A percentile compares a stretch with the other conserved stretches of the same genome.
phyloP scores from a whole-genome alignment of 2,797 vertebrate species.

The Microctenopoma lineatum region DNA sequence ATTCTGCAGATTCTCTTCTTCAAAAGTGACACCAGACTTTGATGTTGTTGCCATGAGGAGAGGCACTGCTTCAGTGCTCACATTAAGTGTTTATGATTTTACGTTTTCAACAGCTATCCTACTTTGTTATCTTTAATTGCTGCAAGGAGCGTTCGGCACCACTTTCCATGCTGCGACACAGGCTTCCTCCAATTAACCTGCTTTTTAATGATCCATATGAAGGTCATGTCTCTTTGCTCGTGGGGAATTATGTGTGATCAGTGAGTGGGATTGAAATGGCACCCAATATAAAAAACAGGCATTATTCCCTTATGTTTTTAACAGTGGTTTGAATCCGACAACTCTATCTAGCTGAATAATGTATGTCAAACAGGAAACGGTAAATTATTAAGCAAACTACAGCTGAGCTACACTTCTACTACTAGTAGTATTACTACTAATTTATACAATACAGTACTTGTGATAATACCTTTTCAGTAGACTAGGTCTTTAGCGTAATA shows the following conservation, averaged over 20 bases:
- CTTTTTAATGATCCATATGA: conserved; percentile 47
- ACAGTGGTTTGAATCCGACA: conserved; percentile 20
- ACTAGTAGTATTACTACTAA: background rate
- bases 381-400: background rate
- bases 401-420: background rate
- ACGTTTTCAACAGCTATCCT: conserved; percentile 40
- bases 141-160: conserved; percentile 15
- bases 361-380: conserved; percentile 22
- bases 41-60: conserved; percentile 47
- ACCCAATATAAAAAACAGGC: conserved; percentile 12
- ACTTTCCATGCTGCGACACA: conserved; percentile 38
- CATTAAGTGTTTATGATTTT: conserved; percentile 33
- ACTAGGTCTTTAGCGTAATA: no score
- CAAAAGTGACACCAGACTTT: conserved; percentile 52
- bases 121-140: conserved; percentile 58
- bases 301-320: conserved; percentile 20
- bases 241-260: conserved; percentile 40
- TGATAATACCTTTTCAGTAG: background rate
- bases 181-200: conserved; percentile 59
- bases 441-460: background rate
- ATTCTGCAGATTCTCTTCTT: conserved; percentile 41
- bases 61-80: conserved; percentile 16
- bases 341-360: conserved; percentile 19
- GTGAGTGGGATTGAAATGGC: conserved; percentile 24
- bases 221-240: conserved; percentile 40